Evolutionary conservation across 1,140 invertebrate genomes (phyloP), one percentile per base, ranked within the genome.

Genomic region (Rhopalosiphum padi): DNA sequence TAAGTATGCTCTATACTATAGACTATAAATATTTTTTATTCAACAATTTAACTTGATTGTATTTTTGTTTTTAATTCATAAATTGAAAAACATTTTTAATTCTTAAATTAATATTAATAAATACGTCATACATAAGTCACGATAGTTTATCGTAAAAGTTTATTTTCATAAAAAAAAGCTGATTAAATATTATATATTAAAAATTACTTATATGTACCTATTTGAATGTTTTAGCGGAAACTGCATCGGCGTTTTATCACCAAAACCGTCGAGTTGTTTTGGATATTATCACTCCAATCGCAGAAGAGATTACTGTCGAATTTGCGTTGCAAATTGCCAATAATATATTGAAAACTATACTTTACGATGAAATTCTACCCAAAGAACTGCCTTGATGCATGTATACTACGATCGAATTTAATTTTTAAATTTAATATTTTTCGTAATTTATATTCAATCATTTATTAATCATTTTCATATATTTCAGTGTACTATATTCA

Each of bases 231-330:
- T 83, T 95, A 97, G 97, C 96, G 37, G 95, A 96, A 68, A 96
- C 96, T 68, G 96, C 96, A 9, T 95, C 95, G 0, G 95, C 95
- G 30, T 97, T 97, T 95, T 97, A 97, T 95, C 97, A 97, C 94
- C 96, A 96, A 83, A 97, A 97, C 95, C 96, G 97, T 4, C 95
- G 96, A 35, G 95, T 97, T n/a, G 96, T 97, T 23, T 95, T 97
- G 95, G 97, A 97, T 94, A 96, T 97, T 86, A 95, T 97, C 15
- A 97, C 96, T 95, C 97, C 97, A 23, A 97, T 97, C 30, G 96
- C 97, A 60, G 96, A 97, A 94, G 97, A 97, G 94, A 97, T 97
- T 30, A 95, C 96, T 1, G 96, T 96, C 2, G 96, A 96, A 8
- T 95, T 97, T 35, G 95, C 96, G 83, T 96, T 96, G 94, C 96